These are phyloP conservation scores for Zaprionus davidi DNA, from an alignment of 1,140 invertebrate species.

Conservation along the genomic window DNA sequence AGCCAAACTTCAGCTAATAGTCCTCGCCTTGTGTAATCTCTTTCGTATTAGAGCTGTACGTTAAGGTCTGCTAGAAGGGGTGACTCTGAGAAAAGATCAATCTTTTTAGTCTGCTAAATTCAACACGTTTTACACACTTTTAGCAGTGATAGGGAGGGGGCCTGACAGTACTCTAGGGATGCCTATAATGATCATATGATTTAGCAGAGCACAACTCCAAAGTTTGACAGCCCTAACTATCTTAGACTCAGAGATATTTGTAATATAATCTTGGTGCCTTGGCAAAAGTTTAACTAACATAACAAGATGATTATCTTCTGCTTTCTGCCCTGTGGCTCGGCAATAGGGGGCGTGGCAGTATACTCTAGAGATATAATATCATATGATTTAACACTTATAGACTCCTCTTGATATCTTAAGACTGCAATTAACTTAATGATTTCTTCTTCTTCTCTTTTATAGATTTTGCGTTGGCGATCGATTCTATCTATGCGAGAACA, in stretches of 20 bases:
- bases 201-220: background rate
- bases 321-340: background rate
- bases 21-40: background rate
- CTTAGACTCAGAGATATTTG: background rate
- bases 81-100: background rate
- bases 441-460: conserved; percentile 64
- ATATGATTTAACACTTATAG: too few relatives aligned
- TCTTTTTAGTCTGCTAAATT: too few relatives aligned
- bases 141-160: too few relatives aligned
- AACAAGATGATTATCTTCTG: background rate
- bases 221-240: background rate
- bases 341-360: too few relatives aligned
- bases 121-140: too few relatives aligned
- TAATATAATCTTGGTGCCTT: too few relatives aligned
- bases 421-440: background rate
- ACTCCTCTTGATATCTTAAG: background rate
- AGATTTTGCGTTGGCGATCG: conserved; percentile 99
- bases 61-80: background rate
- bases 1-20: background rate
- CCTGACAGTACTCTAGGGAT: background rate
- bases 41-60: background rate
- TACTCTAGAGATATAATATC: too few relatives aligned
- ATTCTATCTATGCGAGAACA: conserved; percentile 98
- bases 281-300: background rate
- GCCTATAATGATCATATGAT: background rate